These are phyloP conservation scores for Callipepla squamata DNA, from an alignment of 2,113 vertebrate genomes.

Conservation along the genomic window DNA sequence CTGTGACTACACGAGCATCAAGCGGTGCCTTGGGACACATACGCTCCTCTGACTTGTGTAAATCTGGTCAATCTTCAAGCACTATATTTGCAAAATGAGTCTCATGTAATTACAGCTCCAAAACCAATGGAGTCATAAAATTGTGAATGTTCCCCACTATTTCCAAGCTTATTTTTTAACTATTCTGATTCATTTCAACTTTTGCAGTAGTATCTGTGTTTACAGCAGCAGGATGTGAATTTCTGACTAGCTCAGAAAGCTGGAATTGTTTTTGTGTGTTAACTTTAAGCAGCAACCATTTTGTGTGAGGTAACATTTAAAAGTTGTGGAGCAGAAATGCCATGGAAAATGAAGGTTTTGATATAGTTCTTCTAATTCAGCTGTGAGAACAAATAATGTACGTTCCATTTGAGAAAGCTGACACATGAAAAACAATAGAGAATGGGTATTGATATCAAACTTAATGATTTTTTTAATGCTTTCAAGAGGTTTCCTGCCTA, in stretches of 20 bases:
- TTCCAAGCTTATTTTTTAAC: neutral
- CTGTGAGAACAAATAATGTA: neutral
- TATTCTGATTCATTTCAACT: neutral
- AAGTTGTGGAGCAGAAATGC: neutral
- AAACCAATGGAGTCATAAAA: neutral
- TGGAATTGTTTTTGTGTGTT: neutral
- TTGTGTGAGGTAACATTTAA: neutral
- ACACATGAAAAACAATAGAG: neutral
- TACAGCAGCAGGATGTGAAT: neutral
- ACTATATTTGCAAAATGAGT: neutral
- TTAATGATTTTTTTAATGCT: neutral
- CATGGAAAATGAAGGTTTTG: neutral
- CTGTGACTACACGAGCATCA: neutral
- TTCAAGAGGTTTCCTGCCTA: neutral
- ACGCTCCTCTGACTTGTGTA: neutral
- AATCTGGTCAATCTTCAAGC: neutral
- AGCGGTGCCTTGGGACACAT: neutral
- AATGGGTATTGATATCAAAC: neutral
- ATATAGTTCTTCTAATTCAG: neutral
- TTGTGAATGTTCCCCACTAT: neutral
- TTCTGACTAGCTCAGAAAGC: neutral
- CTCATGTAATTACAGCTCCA: neutral
- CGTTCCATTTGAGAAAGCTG: slow-evolving; percentile 3
- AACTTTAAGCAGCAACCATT: neutral
- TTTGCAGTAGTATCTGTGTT: neutral